Evolutionary conservation across 2,113 vertebrate genomes (phyloP), one percentile per base, ranked within the genome.

Genomic region (Leiothrix lutea): DNA sequence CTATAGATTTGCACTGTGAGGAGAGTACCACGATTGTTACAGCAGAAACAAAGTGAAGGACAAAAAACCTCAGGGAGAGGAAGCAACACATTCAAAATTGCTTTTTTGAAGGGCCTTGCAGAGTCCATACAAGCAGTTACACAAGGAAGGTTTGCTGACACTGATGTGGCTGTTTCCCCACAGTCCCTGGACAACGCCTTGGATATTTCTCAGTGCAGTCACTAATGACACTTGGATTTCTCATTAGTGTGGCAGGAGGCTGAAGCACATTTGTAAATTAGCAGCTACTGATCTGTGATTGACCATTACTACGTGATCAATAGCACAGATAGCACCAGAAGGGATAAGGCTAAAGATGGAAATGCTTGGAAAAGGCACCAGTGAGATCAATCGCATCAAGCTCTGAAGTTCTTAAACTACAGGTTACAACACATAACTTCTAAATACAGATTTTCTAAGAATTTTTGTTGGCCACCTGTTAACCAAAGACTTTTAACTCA

Each of bases 161-260:
- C 12, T 4, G 64, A 3, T 1, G 1, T 2, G 6, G 48, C 14
- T 31, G 31, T 35, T 72, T 36, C 21, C 40, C 31, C 19, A 0
- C 1, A 18, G 21, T 26, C 85, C 75, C 79, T 14, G 35, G 31
- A 17, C 50, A 48, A 35, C 6, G 26, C 61, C 56, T 35, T 15
- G 40, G 56, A 5, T 51, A 47, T 47, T 82, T 77, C 61, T 35
- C 33, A 26, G 26, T 28, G 57, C 42, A 65, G 13, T 48, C 62
- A 48, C 16, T 54, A 61, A 72, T 45, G 42, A 38, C 26, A 20
- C 26, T 54, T 3, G 4, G 22, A 35, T 83, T 71, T 86, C 85
- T 77, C 66, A 61, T 48, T 73, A 64, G 0, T 45, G 54, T 40
- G 71, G 51, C 51, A 79, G 40, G 26, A 54, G 51, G 36, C 26